phyloP scores from a whole-genome alignment of 2,797 vertebrate species.

The Monodelphis domestica region DNA sequence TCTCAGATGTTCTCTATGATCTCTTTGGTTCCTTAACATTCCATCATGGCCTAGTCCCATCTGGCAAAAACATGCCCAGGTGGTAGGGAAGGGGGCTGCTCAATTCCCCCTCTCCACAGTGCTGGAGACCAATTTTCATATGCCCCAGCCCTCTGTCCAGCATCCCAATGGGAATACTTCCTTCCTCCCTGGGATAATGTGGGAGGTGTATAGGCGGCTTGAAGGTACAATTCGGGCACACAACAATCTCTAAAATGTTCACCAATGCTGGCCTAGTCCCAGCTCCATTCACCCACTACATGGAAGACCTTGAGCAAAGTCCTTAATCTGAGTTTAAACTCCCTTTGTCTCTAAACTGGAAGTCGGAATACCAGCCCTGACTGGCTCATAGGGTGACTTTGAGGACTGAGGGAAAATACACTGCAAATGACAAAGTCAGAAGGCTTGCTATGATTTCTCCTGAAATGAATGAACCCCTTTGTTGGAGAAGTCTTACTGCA shows the following conservation, averaged over 20 bases:
- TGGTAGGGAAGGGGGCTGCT: too few species aligned
- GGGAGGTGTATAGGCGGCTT: too few species aligned
- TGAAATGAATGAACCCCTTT: not conserved
- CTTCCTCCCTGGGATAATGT: too few species aligned
- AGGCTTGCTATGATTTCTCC: not conserved
- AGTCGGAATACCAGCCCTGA: not conserved
- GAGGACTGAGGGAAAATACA: not conserved
- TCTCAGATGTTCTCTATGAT: not conserved
- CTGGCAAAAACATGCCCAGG: too few species aligned
- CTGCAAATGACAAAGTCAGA: not conserved
- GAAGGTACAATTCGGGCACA: too few species aligned
- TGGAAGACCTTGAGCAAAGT: not conserved
- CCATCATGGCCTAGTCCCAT: too few species aligned
- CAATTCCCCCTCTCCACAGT: too few species aligned
- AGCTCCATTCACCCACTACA: not conserved
- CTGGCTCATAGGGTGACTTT: not conserved
- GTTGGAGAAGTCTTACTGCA: not conserved
- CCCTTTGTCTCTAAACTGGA: not conserved
- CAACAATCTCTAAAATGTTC: too few species aligned
- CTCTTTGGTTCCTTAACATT: not conserved
- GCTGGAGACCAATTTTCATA: too few species aligned
- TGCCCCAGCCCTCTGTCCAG: too few species aligned
- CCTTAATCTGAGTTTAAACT: not conserved
- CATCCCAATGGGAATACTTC: too few species aligned
- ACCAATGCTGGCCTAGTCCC: too few species aligned